Conservation (phyloP, 2,888 invertebrate genomes). For the Brachypalpus laphriformis region DNA sequence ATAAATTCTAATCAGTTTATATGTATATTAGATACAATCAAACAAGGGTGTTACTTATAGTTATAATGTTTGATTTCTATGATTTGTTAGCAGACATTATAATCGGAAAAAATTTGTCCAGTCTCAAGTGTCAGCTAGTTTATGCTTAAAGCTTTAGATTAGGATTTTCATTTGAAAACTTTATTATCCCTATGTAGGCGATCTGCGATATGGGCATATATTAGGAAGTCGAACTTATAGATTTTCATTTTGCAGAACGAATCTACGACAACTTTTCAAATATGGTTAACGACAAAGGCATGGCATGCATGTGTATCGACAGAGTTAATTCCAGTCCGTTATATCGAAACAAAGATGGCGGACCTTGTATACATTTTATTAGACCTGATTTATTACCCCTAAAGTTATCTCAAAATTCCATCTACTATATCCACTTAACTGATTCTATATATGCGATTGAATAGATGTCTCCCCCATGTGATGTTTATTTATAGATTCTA, state of each 20-base stretch:
- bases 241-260: no score
- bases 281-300: background rate
- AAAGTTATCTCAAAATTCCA: background rate
- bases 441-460: background rate
- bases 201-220: background rate
- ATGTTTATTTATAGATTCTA: slow-evolving; percentile 11
- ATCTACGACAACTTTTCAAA: background rate
- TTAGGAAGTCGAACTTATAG: background rate
- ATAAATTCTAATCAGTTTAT: background rate
- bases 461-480: background rate
- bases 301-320: background rate
- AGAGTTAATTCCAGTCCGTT: background rate
- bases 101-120: background rate
- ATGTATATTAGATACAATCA: no score
- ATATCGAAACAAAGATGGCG: background rate
- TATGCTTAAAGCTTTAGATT: background rate
- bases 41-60: background rate
- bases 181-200: background rate
- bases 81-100: background rate
- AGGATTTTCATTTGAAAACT: background rate
- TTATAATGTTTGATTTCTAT: background rate
- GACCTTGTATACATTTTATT: background rate
- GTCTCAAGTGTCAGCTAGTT: background rate
- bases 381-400: background rate
- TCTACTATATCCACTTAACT: background rate